A percentile compares a stretch with the other conserved stretches of the same genome.
Conservation (phyloP, 2,113 vertebrate genomes). For the Triplophysa siluroides region DNA sequence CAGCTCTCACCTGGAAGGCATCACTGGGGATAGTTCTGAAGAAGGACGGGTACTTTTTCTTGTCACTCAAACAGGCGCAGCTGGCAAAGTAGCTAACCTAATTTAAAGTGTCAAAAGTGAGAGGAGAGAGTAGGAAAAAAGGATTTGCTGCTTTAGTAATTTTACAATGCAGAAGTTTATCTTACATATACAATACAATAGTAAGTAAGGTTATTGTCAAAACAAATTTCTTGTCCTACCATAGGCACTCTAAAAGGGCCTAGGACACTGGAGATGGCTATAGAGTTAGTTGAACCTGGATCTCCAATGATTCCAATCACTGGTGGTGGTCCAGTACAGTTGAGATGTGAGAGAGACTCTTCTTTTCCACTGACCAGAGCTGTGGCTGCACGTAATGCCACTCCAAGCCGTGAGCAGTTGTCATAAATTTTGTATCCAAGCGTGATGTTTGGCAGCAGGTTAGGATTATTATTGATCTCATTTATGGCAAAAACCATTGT, state of each 20-base stretch:
- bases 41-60: constrained; percentile 51
- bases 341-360: constrained; percentile 36
- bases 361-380: constrained; percentile 60
- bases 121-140: neutral
- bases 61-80: constrained; percentile 56
- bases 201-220: too few species aligned
- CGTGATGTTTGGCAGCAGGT: constrained; percentile 65
- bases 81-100: constrained; percentile 61
- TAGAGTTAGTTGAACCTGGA: constrained; percentile 63
- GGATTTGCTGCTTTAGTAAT: neutral
- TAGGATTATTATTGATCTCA: constrained; percentile 65
- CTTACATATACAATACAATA: too few species aligned
- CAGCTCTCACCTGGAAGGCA: constrained; percentile 59
- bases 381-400: constrained; percentile 61
- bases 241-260: constrained; percentile 66
- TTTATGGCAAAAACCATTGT: constrained; percentile 70
- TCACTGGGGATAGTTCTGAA: constrained; percentile 63
- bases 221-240: constrained; percentile 53
- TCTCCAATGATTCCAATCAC: constrained; percentile 67
- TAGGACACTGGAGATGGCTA: constrained; percentile 66
- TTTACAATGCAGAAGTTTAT: neutral
- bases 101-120: neutral
- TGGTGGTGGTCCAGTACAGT: constrained; percentile 58
- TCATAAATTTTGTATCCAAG: constrained; percentile 68
- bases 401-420: constrained; percentile 62